phyloP scores from a whole-genome alignment of 1,140 invertebrate genomes.

The Drosophila nannoptera region DNA sequence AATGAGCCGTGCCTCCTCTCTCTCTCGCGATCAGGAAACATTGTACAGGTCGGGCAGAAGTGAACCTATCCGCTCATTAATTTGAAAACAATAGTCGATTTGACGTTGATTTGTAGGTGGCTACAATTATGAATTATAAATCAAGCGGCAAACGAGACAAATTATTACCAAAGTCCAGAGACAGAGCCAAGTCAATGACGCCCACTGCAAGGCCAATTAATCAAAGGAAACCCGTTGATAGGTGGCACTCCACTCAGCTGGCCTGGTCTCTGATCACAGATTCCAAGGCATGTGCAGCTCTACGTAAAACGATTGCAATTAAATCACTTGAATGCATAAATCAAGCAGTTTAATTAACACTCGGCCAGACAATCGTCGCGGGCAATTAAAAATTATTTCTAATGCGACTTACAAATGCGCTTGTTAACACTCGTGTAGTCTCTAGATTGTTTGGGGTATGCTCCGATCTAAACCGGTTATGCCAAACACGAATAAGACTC shows the following conservation, averaged over 20 bases:
- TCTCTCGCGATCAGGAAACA: slow-evolving; percentile 41
- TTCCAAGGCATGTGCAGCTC: not conserved
- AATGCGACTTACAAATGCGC: slow-evolving; percentile 38
- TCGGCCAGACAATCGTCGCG: slow-evolving; percentile 4
- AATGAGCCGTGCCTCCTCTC: slow-evolving; percentile 21
- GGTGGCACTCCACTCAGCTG: not conserved
- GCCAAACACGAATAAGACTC: too few species aligned
- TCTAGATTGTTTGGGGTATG: not conserved
- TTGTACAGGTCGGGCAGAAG: slow-evolving; percentile 46
- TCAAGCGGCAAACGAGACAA: slow-evolving; percentile 66
- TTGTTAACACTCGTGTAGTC: slow-evolving; percentile 51
- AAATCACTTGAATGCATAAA: slow-evolving; percentile 52
- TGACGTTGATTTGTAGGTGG: slow-evolving; percentile 67
- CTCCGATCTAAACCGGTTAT: slow-evolving; percentile 43
- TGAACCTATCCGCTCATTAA: slow-evolving; percentile 54
- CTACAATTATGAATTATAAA: slow-evolving; percentile 66
- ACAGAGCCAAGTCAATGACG: slow-evolving; percentile 39
- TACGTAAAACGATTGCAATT: slow-evolving; percentile 43
- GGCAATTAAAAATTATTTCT: slow-evolving; percentile 55
- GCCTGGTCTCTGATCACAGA: too few species aligned
- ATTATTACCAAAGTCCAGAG: slow-evolving; percentile 50
- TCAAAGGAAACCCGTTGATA: slow-evolving; percentile 44
- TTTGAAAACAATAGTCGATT: slow-evolving; percentile 43
- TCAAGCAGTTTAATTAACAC: slow-evolving; percentile 55
- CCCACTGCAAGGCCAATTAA: slow-evolving; percentile 64